These are phyloP conservation scores for Neolamprologus hecqui DNA, from an alignment of 2,113 vertebrate genomes.

Conservation along the genomic window DNA sequence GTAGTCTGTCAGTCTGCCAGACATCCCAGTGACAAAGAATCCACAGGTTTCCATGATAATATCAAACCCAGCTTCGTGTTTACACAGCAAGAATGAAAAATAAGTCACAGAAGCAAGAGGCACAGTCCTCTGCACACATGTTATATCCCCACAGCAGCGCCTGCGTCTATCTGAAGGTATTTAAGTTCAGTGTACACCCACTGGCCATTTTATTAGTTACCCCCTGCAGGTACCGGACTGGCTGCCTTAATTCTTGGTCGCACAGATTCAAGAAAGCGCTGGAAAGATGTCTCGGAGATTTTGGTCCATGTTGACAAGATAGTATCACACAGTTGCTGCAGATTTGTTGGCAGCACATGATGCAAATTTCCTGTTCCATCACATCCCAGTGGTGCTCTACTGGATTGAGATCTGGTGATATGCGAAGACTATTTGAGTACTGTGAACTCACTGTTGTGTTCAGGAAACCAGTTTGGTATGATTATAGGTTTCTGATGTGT, in stretches of 20 bases:
- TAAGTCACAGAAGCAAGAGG: background rate
- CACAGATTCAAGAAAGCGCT: background rate
- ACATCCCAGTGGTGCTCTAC: background rate
- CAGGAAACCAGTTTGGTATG: background rate
- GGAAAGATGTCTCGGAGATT: rapidly evolving
- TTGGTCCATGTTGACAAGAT: background rate
- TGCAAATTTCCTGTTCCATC: background rate
- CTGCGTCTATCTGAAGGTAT: background rate
- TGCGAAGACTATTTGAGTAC: rapidly evolving
- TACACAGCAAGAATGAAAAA: background rate
- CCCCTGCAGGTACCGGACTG: background rate
- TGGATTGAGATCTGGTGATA: background rate
- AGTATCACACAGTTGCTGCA: background rate
- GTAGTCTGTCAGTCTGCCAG: background rate
- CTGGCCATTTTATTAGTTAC: background rate
- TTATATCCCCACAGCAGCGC: background rate
- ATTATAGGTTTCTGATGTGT: background rate
- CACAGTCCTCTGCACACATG: background rate
- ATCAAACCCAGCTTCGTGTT: background rate
- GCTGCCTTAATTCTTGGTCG: background rate
- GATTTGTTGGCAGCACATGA: background rate
- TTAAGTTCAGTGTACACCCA: background rate
- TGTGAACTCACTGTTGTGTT: background rate
- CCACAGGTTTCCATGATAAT: background rate
- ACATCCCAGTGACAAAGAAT: background rate